Evolutionary conservation across 2,797 vertebrate genomes (phyloP).

Genomic region (Sternarchorhynchus goeldii): DNA sequence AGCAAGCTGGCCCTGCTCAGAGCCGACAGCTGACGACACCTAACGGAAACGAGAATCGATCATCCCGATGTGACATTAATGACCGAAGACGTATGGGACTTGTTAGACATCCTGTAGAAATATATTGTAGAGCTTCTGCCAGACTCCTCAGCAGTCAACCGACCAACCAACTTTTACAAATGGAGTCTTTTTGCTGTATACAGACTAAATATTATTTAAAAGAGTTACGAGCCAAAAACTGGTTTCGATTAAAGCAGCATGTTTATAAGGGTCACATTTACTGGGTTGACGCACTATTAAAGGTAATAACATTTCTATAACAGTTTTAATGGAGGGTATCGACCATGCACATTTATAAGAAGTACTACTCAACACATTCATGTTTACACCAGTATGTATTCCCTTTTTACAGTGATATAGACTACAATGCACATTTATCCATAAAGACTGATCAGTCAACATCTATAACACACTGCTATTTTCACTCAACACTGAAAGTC

Average conservation of each 20-base stretch:
- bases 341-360: too few species aligned
- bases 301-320: too few species aligned
- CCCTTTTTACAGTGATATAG: too few species aligned
- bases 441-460: too few species aligned
- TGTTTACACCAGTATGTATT: too few species aligned
- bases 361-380: too few species aligned
- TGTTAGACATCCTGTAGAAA: slow-evolving; percentile 57
- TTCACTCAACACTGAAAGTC: too few species aligned
- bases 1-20: slow-evolving; percentile 64
- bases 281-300: background rate
- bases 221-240: background rate
- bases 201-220: background rate
- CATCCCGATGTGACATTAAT: slow-evolving; percentile 66
- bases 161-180: slow-evolving; percentile 13
- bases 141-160: slow-evolving; percentile 59
- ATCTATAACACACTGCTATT: too few species aligned
- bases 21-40: slow-evolving; percentile 69
- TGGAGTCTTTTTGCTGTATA: too few species aligned
- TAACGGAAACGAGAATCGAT: slow-evolving; percentile 72
- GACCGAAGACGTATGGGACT: slow-evolving; percentile 65
- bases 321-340: too few species aligned
- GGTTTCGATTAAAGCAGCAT: slow-evolving; percentile 32
- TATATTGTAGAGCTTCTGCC: slow-evolving; percentile 56
- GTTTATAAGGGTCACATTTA: too few species aligned
- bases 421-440: too few species aligned